A percentile compares a stretch with the other conserved stretches of the same genome.
Evolutionary conservation across 2,888 invertebrate genomes (phyloP).

Genomic region (Gryllus longicercus): DNA sequence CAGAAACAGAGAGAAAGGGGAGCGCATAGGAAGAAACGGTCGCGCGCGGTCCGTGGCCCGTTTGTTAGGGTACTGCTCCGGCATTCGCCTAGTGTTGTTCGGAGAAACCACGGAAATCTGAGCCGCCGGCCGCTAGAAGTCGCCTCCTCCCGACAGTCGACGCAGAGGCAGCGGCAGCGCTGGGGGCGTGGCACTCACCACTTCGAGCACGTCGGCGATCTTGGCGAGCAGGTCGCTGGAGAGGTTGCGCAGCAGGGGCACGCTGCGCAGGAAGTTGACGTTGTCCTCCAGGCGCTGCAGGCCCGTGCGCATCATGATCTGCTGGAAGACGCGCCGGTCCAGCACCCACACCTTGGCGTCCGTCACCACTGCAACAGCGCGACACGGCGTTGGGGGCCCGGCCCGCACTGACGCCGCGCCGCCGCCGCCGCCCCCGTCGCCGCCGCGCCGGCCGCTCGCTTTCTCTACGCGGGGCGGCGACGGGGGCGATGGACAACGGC

Average conservation of each 20-base stretch:
- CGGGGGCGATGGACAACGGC: no score
- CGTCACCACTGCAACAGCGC: conserved; percentile 53
- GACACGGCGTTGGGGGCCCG: conserved; percentile 63
- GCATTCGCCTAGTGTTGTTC: no score
- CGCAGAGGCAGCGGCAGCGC: no score
- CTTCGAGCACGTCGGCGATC: conserved; percentile 68
- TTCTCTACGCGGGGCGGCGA: no score
- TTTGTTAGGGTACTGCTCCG: no score
- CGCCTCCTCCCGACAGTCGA: conserved; percentile 37
- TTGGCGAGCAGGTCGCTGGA: conserved; percentile 59
- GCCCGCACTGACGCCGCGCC: conserved; percentile 70
- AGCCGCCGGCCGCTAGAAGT: conserved; percentile 47
- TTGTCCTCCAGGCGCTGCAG: conserved; percentile 64
- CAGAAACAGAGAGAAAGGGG: no score
- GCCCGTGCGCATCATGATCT: conserved; percentile 69
- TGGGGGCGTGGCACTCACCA: conserved; percentile 57
- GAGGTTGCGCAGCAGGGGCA: conserved; percentile 58
- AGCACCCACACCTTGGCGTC: conserved; percentile 65
- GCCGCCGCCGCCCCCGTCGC: conserved; percentile 51
- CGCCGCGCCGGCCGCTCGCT: no score
- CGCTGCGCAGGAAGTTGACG: conserved; percentile 62
- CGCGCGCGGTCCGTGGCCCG: no score
- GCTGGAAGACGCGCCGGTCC: conserved; percentile 64
- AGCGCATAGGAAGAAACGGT: no score
- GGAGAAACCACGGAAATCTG: no score